phyloP scores from a whole-genome alignment of 2,888 invertebrate genomes.

The Folsomia candida region DNA sequence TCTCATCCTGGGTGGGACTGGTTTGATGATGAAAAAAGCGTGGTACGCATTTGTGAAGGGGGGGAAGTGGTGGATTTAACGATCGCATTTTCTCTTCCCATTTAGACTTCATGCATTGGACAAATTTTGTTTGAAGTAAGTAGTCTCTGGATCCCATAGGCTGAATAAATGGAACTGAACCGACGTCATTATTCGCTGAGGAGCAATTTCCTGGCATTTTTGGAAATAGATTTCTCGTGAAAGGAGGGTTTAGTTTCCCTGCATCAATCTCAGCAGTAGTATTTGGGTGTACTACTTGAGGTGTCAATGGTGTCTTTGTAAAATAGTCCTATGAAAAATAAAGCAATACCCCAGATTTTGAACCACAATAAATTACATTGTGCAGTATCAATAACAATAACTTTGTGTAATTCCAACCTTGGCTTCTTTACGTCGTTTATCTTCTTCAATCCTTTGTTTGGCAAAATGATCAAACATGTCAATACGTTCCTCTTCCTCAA shows the following conservation, averaged over 20 bases:
- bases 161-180: too few species aligned
- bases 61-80: not conserved
- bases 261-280: not conserved
- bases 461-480: not conserved
- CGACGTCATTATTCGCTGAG: too few species aligned
- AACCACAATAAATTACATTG: too few species aligned
- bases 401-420: too few species aligned
- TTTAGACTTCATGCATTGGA: slow-evolving; percentile 2
- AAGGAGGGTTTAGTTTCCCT: too few species aligned
- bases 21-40: too few species aligned
- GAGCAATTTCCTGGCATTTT: too few species aligned
- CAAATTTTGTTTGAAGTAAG: not conserved
- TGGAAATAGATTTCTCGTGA: too few species aligned
- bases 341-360: too few species aligned
- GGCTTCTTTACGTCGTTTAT: not conserved
- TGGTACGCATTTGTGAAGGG: too few species aligned
- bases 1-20: too few species aligned
- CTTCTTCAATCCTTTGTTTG: not conserved
- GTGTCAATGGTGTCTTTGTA: not conserved
- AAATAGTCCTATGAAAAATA: not conserved
- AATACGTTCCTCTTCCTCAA: not conserved
- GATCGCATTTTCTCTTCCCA: not conserved
- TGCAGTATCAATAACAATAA: too few species aligned
- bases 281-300: not conserved
- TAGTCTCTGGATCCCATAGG: not conserved